Evolutionary conservation across 2,797 vertebrate genomes (phyloP).

Genomic region (Echiichthys vipera): DNA sequence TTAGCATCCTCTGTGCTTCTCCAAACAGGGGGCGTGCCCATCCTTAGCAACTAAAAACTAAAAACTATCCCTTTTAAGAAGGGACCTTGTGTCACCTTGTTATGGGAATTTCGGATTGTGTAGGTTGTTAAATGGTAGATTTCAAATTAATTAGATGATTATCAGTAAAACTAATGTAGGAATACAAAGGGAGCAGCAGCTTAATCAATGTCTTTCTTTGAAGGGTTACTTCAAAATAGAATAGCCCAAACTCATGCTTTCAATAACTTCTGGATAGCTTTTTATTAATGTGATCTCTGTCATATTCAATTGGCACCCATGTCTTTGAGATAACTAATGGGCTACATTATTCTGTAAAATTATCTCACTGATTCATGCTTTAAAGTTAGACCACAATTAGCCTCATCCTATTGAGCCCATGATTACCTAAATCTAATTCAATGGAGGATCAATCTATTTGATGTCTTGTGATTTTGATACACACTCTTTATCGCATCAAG

Average conservation of each 20-base stretch:
- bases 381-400: slow-evolving; percentile 52
- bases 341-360: slow-evolving; percentile 29
- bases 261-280: slow-evolving; percentile 9
- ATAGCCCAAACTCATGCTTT: background rate
- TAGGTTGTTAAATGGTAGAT: background rate
- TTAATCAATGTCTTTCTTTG: background rate
- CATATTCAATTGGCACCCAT: slow-evolving; percentile 26
- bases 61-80: background rate
- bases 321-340: slow-evolving; percentile 28
- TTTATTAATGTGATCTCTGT: slow-evolving; percentile 8
- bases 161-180: background rate
- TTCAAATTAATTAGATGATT: slow-evolving; percentile 6
- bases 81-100: slow-evolving; percentile 36
- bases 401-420: slow-evolving; percentile 37
- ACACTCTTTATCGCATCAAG: slow-evolving; percentile 42
- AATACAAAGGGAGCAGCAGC: slow-evolving; percentile 8
- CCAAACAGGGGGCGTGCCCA: too few relatives aligned
- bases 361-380: slow-evolving; percentile 31
- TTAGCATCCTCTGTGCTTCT: too few relatives aligned
- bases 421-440: slow-evolving; percentile 48
- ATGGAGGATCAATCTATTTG: slow-evolving; percentile 11
- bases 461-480: slow-evolving; percentile 43
- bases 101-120: background rate
- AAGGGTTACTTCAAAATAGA: background rate
- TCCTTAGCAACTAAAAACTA: too few relatives aligned